Evolutionary conservation across 2,797 vertebrate genomes (phyloP).

Genomic region (Acomys russatus): DNA sequence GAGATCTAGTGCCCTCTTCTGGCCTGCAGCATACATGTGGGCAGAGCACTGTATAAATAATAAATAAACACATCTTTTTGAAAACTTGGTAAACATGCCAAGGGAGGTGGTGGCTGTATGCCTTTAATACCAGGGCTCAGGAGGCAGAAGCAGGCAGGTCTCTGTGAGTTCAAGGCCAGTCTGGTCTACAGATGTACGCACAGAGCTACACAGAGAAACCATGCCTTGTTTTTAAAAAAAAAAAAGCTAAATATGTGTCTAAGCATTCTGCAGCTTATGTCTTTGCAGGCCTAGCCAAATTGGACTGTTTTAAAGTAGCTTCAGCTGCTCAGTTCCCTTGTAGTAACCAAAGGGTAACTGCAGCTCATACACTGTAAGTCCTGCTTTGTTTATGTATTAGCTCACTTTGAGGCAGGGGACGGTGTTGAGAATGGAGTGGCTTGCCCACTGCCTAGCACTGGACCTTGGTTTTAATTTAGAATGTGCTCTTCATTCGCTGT

Average conservation of each 20-base stretch:
- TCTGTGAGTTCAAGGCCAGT: not conserved
- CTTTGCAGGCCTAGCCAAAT: constrained; percentile 17
- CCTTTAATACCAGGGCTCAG: not conserved
- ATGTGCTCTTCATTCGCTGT: constrained; percentile 35
- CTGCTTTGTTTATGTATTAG: constrained; percentile 34
- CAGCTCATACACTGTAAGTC: constrained; percentile 37
- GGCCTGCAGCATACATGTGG: too few species aligned
- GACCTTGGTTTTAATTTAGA: constrained; percentile 64
- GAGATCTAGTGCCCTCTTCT: too few species aligned
- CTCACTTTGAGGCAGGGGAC: constrained; percentile 19
- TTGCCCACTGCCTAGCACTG: constrained; percentile 26
- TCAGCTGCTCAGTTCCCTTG: constrained; percentile 17
- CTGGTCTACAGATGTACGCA: not conserved
- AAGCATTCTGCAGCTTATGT: constrained; percentile 19
- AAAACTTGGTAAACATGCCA: not conserved
- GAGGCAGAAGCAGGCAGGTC: not conserved
- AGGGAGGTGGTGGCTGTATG: not conserved
- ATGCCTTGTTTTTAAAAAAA: not conserved
- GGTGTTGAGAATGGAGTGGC: not conserved
- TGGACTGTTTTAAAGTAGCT: not conserved
- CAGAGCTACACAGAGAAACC: not conserved
- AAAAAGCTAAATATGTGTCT: not conserved
- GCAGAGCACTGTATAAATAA: too few species aligned
- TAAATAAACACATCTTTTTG: too few species aligned
- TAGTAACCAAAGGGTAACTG: constrained; percentile 35